Conservation (phyloP, 2,113 vertebrate genomes). For the Rutilus rutilus region DNA sequence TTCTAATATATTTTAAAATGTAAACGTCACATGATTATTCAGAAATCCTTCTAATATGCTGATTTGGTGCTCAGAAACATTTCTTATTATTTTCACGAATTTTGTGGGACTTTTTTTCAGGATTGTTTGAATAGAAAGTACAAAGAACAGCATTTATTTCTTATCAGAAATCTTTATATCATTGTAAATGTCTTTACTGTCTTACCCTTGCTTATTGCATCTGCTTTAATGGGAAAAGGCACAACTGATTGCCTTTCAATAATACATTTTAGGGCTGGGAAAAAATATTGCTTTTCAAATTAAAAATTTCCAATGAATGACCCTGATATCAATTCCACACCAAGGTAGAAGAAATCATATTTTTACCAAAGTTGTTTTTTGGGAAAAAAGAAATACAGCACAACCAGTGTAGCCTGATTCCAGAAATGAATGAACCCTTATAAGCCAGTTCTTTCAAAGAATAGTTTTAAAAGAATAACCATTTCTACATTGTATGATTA, state of each 20-base stretch:
- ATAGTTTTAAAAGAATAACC: background rate
- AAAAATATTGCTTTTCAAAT: too few species aligned
- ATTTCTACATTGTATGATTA: background rate
- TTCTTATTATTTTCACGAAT: background rate
- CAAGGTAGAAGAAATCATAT: background rate
- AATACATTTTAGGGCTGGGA: background rate
- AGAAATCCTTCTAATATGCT: too few species aligned
- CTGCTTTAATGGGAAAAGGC: background rate
- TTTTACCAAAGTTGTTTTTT: background rate
- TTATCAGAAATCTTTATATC: too few species aligned
- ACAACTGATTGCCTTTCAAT: background rate
- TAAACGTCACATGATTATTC: too few species aligned
- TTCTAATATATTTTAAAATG: background rate
- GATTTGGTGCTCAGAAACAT: background rate
- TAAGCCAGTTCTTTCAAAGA: background rate
- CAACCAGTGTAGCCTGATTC: background rate
- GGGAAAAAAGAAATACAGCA: background rate
- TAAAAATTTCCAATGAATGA: too few species aligned
- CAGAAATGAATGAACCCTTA: background rate
- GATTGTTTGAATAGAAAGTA: background rate
- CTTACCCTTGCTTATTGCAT: background rate
- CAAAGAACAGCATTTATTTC: too few species aligned
- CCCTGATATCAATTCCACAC: background rate
- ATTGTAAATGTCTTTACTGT: too few species aligned
- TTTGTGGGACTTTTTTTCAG: background rate